Base-by-base conservation (phyloP, 2,888 invertebrate species). In the Oegoconia quadripuncta region DNA sequence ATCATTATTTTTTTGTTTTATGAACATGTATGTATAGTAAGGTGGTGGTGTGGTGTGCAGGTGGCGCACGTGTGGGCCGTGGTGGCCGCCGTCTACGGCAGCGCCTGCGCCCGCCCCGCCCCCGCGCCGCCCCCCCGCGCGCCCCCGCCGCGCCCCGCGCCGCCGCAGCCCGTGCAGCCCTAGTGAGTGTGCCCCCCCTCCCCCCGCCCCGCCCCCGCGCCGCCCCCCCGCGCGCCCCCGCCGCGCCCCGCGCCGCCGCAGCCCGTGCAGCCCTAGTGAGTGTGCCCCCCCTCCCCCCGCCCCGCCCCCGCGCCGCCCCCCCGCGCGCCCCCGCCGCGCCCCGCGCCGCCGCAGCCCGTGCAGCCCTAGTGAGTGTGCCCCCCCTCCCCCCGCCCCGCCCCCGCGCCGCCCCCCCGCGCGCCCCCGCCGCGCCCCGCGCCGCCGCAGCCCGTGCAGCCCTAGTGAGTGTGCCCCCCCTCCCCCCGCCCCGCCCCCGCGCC, bases 51-150 rank as follows among this genome's bases (percentile, higher is more conserved):
- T n/a, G n/a, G 9, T 28, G 16, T 35, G 26, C 26, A 75, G 78
- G 75, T 74, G 55, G 64, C 65, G 9, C 84, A 81, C 71, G 81
- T 84, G 65, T 84, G 83, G 84, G 71, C 74, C 50, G 68, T 81
- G 51, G 69, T 81, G 13, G 52, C 41, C 22, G 52, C 46, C 2
- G 13, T 17, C 22, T 26, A 17, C 20, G 20, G 8, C n/a, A n/a
- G 37, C 13, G 13, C 49, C 59, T 22, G 65, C 72, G 20, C 46
- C 50, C 31, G 50, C 44, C 37, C 43, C 8, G 60, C 50, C 33
- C 53, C 60, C 33, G 39, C 45, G 42, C 51, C 63, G 17, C 65
- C 55, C 42, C 66, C 54, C 42, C 65, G 64, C 37, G 50, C 59
- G 20, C 66, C 72, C 17, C 46, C 50, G 33, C 52, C 45, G 37